Percentiles rank a stretch among this genome's conserved stretches.
These are phyloP conservation scores for Anorthoa munda DNA, from an alignment of 2,888 invertebrate genomes.

Conservation along the genomic window DNA sequence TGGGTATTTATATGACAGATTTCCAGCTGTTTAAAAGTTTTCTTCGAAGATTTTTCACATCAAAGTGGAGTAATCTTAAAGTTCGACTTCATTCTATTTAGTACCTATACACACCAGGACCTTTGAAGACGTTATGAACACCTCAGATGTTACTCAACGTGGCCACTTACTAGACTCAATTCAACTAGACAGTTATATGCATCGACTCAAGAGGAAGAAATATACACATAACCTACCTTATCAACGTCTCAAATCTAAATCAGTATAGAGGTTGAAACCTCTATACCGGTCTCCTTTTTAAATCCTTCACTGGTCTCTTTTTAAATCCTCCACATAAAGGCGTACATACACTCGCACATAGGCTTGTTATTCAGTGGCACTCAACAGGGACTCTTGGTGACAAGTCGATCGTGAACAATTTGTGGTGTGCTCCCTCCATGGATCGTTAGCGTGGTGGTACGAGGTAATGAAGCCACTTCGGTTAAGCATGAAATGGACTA, in stretches of 20 bases:
- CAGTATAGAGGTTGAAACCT: too few species aligned
- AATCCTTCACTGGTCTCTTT: conserved; percentile 6
- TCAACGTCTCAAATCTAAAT: background rate
- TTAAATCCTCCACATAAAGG: conserved; percentile 26
- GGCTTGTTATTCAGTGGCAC: conserved; percentile 75
- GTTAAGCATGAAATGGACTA: conserved; percentile 48
- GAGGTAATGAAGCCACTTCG: conserved; percentile 62
- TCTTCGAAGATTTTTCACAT: too few species aligned
- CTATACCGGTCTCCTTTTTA: background rate
- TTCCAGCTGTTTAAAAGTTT: too few species aligned
- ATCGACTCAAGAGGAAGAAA: too few species aligned
- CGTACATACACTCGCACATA: conserved; percentile 49
- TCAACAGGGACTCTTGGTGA: conserved; percentile 75
- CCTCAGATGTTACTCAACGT: too few species aligned
- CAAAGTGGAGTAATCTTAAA: too few species aligned
- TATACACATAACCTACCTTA: background rate
- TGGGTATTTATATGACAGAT: too few species aligned
- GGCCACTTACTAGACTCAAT: too few species aligned
- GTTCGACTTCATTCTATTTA: too few species aligned
- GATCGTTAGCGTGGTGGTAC: conserved; percentile 61
- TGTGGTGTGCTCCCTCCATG: conserved; percentile 65
- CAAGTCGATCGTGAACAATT: conserved; percentile 77
- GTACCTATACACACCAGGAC: too few species aligned
- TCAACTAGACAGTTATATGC: too few species aligned
- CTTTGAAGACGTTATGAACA: too few species aligned